Base-by-base conservation (phyloP, 2,797 vertebrate genomes). In the Astyanax mexicanus region DNA sequence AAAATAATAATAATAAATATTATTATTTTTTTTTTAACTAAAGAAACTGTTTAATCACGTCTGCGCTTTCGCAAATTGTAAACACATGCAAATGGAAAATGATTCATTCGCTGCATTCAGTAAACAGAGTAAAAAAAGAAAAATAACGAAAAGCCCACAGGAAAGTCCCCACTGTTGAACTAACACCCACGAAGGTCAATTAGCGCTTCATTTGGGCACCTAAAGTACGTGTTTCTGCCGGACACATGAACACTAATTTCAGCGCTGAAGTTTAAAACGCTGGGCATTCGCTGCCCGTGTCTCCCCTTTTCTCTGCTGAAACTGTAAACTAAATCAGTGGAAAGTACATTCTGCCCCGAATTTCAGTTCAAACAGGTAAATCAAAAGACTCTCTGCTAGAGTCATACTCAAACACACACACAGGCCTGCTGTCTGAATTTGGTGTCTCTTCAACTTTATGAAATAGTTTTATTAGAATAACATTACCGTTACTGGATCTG, bases 251-350 rank as follows among this genome's bases (percentile, higher is more conserved):
- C 8, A n/a, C n/a, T n/a, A n/a, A n/a, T n/a, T 13, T 4, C 11
- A 23, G n/a, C n/a, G n/a, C n/a, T n/a, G n/a, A n/a, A n/a, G n/a
- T n/a, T n/a, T n/a, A n/a, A n/a, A n/a, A n/a, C n/a, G n/a, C 52
- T 49, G 25, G 8, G 9, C 9, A 40, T 51, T 29, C 51, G 15
- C 23, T 37, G 19, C 25, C 38, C 23, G 45, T 32, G 29, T 2
- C 32, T 5, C 35, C 21, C 21, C 19, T 9, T 61, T n/a, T n/a
- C n/a, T 32, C 29, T 32, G 25, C 55, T 54, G 37, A 37, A 77
- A 32, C 58, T 55, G 40, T 45, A 37, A 70, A 71, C 17, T 15
- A 47, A 17, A 52, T 35, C 51, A 72, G 15, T 27, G 38, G 52
- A 55, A 71, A 71, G 2, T 45, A 25, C 49, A 44, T 23, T 37